These are phyloP conservation scores for Xiphophorus maculatus DNA, from an alignment of 2,113 vertebrate species.

Conservation along the genomic window DNA sequence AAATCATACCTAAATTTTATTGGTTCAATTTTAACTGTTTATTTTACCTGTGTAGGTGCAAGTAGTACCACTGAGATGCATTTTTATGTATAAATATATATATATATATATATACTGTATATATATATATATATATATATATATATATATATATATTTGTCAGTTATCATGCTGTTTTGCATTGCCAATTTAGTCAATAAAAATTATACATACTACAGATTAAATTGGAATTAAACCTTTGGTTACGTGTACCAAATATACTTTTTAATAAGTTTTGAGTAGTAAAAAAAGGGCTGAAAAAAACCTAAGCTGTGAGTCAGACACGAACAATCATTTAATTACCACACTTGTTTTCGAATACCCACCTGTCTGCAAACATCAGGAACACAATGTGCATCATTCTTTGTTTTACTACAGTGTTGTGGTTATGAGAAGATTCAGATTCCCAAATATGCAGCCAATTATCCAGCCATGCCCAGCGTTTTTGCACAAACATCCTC, in stretches of 20 bases:
- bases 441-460: slow-evolving; percentile 46
- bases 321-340: neutral
- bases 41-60: neutral
- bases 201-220: neutral
- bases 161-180: too few relatives aligned
- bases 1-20: neutral
- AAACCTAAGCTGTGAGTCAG: neutral
- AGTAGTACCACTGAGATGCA: neutral
- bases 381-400: neutral
- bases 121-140: neutral
- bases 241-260: neutral
- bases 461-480: slow-evolving; percentile 32
- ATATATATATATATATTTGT: neutral
- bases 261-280: neutral
- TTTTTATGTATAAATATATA: neutral
- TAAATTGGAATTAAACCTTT: neutral
- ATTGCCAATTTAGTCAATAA: neutral
- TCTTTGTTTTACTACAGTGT: slow-evolving; percentile 15
- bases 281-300: neutral
- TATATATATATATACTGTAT: neutral
- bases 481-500: slow-evolving; percentile 38
- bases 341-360: slow-evolving; percentile 34
- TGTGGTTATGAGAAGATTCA: slow-evolving; percentile 4
- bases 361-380: slow-evolving; percentile 25
- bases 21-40: neutral